phyloP scores from a whole-genome alignment of 2,113 vertebrate genomes.

The Seriola dumerili region DNA sequence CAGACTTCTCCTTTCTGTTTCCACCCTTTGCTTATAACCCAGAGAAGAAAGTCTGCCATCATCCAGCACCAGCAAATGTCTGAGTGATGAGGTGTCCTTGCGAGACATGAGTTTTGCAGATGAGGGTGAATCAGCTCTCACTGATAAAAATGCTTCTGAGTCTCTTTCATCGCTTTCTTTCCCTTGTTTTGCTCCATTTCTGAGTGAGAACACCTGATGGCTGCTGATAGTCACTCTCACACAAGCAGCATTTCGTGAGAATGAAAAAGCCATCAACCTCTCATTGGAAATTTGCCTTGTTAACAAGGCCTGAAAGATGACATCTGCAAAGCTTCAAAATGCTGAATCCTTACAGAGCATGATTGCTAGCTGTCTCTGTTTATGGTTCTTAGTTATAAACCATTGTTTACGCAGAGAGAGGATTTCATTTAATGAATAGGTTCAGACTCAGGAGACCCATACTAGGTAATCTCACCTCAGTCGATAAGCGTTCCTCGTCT shows the following conservation, averaged over 20 bases:
- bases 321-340: slow-evolving; percentile 46
- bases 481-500: slow-evolving; percentile 62
- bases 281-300: slow-evolving; percentile 40
- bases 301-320: slow-evolving; percentile 32
- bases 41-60: background rate
- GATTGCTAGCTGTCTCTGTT: slow-evolving; percentile 70
- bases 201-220: slow-evolving; percentile 3
- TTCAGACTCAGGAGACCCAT: slow-evolving; percentile 38
- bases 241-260: slow-evolving; percentile 29
- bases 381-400: slow-evolving; percentile 68
- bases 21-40: background rate
- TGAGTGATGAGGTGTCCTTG: slow-evolving; percentile 5
- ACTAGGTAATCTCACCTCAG: slow-evolving; percentile 68
- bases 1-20: slow-evolving; percentile 47
- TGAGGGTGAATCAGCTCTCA: background rate
- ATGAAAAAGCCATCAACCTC: background rate
- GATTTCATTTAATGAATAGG: slow-evolving; percentile 69
- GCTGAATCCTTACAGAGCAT: slow-evolving; percentile 40
- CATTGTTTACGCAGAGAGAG: slow-evolving; percentile 71
- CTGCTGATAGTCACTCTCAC: background rate
- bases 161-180: background rate
- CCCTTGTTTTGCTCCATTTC: background rate
- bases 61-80: background rate
- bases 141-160: background rate
- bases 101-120: slow-evolving; percentile 1